phyloP scores from a whole-genome alignment of 1,140 invertebrate genomes.

The Pogonus chalceus region DNA sequence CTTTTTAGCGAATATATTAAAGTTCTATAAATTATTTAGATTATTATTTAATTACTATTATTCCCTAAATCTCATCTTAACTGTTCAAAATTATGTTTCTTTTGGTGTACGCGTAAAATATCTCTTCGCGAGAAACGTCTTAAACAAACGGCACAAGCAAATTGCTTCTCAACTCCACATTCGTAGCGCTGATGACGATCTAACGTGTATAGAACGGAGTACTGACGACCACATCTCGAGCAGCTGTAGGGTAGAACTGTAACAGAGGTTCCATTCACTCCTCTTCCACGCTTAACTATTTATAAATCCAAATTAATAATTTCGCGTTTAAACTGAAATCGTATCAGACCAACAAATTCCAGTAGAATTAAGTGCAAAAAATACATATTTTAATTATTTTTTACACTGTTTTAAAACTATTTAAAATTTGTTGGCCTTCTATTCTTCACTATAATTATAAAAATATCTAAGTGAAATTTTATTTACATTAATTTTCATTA shows the following conservation, averaged over 20 bases:
- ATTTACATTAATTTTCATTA: no score
- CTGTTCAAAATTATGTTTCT: background rate
- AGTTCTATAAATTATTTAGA: background rate
- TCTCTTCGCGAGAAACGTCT: constrained; percentile 30
- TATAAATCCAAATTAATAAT: background rate
- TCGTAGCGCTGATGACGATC: constrained; percentile 36
- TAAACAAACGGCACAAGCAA: constrained; percentile 32
- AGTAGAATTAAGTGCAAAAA: no score
- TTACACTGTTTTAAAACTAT: background rate
- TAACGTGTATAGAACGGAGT: constrained; percentile 36
- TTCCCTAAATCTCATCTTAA: background rate
- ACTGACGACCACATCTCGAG: constrained; percentile 36
- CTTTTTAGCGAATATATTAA: background rate
- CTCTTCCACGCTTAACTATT: background rate
- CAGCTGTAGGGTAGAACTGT: constrained; percentile 22
- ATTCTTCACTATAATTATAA: constrained; percentile 9
- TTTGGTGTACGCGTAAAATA: constrained; percentile 26
- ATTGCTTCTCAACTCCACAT: constrained; percentile 34
- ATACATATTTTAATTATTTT: background rate
- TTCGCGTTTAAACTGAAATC: background rate
- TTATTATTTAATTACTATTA: constrained; percentile 5
- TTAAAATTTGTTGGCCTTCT: constrained; percentile 21
- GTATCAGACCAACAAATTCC: background rate
- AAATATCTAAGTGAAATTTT: no score
- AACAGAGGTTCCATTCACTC: background rate